Evolutionary conservation across 2,888 invertebrate genomes (phyloP), one percentile per base, ranked within the genome.

Genomic region (Coelopa pilipes): DNA sequence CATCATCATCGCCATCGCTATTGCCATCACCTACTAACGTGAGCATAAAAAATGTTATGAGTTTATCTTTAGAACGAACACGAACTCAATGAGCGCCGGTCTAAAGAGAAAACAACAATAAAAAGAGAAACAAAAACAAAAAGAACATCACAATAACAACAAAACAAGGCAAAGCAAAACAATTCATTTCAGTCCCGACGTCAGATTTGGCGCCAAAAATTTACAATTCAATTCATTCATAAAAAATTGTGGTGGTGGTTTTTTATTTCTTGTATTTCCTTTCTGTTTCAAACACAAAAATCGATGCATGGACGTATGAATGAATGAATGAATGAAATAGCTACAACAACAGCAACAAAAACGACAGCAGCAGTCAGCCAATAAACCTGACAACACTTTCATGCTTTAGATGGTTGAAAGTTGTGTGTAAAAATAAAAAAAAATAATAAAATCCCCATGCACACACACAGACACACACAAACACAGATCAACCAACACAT

Each of bases 191-290:
- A 57, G 68, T 47, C 50, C 63, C 57, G 19, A 47, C 24, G 46
- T 57, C 57, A 17, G 45, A 13, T 49, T 55, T 72, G 68, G 67
- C 74, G 74, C 67, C 68, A 62, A 68, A 70, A 63, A 71, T 71
- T 55, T 65, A 65, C 74, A 71, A 74, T 73, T 74, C 71, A 72
- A 74, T 73, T 77, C 75, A 77, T 77, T 75, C 72, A 77, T 75
- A 75, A 74, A 76, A 75, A 72, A 55, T 24, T 69, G 15, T 7
- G 55, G 47, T 65, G 63, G 60, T 21, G 47, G 60, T 72, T 66
- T 66, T 62, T 53, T 70, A 62, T 63, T 45, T 53, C 50, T 70
- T 70, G 47, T 15, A 60, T 70, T 55, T 68, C 47, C 57, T 50
- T 66, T 49, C 53, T 67, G 67, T 24, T 55, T 10, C 34, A 45